Percentiles rank a stretch among this genome's conserved stretches.
These are phyloP conservation scores for Euplexia lucipara DNA, from an alignment of 2,888 invertebrate species.

Conservation along the genomic window DNA sequence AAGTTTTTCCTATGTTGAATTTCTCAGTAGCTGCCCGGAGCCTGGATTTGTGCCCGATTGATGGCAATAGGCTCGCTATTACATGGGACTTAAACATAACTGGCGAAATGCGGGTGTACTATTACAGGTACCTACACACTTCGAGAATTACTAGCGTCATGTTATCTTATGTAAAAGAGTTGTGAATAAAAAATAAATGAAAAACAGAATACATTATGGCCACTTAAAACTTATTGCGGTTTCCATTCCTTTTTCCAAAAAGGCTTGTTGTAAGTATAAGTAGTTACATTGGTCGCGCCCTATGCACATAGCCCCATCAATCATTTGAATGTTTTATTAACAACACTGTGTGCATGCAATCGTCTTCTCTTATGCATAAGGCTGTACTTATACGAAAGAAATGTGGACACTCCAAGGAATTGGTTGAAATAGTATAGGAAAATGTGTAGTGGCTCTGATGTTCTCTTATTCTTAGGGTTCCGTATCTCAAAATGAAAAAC, in stretches of 20 bases:
- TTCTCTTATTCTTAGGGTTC: background rate
- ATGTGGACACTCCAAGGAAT: constrained; percentile 1
- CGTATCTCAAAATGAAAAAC: too few species aligned
- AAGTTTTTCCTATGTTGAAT: too few species aligned
- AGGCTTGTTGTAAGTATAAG: background rate
- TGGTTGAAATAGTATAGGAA: background rate
- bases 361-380: constrained; percentile 32
- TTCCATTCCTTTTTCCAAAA: too few species aligned
- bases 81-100: too few species aligned
- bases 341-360: constrained; percentile 33
- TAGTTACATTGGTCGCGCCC: constrained; percentile 20
- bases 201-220: too few species aligned
- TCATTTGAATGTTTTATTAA: constrained; percentile 48
- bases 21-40: too few species aligned
- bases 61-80: too few species aligned
- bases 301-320: constrained; percentile 43
- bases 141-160: too few species aligned
- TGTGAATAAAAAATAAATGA: background rate
- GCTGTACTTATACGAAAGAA: background rate
- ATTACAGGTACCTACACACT: too few species aligned
- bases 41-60: too few species aligned
- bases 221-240: too few species aligned
- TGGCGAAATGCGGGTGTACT: too few species aligned
- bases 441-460: background rate
- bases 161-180: background rate